Percentiles rank a stretch among this genome's conserved stretches.
These are phyloP conservation scores for Lanius collurio DNA, from an alignment of 2,113 vertebrate species.

Conservation along the genomic window DNA sequence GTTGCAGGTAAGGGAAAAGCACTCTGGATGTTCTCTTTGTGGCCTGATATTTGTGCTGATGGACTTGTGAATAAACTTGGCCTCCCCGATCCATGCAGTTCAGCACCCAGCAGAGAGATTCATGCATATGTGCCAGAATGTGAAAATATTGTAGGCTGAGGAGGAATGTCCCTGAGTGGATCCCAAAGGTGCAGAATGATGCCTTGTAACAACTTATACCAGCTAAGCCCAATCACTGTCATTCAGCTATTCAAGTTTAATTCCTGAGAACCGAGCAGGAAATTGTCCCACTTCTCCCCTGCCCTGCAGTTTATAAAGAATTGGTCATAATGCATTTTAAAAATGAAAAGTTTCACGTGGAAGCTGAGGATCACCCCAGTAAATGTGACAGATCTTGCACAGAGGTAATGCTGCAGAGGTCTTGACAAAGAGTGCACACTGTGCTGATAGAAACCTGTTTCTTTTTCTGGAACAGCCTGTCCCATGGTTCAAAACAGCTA, in stretches of 20 bases:
- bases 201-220: not conserved
- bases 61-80: not conserved
- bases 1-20: not conserved
- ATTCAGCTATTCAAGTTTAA: not conserved
- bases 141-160: not conserved
- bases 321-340: not conserved
- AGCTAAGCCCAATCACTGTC: not conserved
- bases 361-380: not conserved
- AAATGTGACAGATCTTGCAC: not conserved
- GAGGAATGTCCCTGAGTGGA: not conserved
- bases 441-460: not conserved
- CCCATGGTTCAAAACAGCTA: not conserved
- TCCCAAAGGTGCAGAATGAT: not conserved
- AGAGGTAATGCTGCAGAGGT: not conserved
- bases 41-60: not conserved
- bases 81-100: not conserved
- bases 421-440: not conserved
- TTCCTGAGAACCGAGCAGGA: constrained; percentile 13
- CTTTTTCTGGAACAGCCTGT: not conserved
- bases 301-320: not conserved
- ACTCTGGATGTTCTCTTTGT: not conserved
- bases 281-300: not conserved
- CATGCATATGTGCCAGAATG: not conserved
- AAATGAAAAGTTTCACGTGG: not conserved
- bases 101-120: not conserved